Conservation (phyloP, 2,888 invertebrate genomes). For the Lasioglossum morio region DNA sequence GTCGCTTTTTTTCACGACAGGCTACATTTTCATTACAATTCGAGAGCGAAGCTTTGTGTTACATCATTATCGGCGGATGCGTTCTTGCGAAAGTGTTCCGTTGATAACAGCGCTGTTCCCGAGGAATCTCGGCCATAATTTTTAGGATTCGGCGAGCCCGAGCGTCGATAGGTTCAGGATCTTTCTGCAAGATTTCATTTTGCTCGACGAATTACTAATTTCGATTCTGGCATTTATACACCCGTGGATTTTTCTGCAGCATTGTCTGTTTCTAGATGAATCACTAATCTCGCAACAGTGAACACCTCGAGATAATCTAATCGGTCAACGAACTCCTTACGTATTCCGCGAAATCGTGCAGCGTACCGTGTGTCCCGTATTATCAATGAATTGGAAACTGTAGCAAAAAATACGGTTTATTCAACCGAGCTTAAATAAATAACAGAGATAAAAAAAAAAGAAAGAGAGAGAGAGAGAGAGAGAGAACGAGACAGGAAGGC, state of each 20-base stretch:
- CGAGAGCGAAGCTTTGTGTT: neutral
- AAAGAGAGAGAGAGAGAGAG: neutral
- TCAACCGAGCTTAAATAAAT: constrained; percentile 2
- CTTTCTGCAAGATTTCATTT: neutral
- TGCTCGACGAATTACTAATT: neutral
- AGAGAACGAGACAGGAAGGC: neutral
- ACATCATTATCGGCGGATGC: neutral
- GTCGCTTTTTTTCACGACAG: neutral
- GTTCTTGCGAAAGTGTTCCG: neutral
- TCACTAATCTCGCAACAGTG: neutral
- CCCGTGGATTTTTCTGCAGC: neutral
- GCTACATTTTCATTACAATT: neutral
- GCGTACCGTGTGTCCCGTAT: neutral
- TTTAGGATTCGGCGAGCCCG: neutral
- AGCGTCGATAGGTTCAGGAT: neutral
- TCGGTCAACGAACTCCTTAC: neutral
- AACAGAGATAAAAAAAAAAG: neutral
- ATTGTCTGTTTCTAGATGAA: neutral
- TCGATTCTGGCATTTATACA: neutral
- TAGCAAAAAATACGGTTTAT: constrained; percentile 9
- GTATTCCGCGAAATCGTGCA: neutral
- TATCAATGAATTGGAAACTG: constrained; percentile 2
- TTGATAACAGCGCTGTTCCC: neutral
- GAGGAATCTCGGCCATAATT: neutral
- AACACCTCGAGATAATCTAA: neutral